Percentiles rank a stretch among this genome's conserved stretches.
phyloP scores from a whole-genome alignment of 2,888 invertebrate genomes.

The Melanchra persicariae region DNA sequence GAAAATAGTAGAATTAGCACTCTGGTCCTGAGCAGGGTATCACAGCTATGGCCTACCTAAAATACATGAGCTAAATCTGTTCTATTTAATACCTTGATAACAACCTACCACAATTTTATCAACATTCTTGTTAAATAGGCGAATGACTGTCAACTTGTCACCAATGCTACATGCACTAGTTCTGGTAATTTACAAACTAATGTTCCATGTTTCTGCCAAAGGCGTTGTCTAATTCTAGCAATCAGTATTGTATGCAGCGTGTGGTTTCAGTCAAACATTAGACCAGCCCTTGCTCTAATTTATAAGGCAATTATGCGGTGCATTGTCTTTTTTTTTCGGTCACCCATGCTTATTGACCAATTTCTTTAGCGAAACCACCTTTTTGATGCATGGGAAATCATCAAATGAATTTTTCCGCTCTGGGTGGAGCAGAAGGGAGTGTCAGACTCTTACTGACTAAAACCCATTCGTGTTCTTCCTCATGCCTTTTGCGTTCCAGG shows the following conservation, averaged over 20 bases:
- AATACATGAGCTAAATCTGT: background rate
- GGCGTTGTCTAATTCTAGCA: conserved; percentile 61
- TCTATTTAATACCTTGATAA: background rate
- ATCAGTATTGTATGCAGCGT: conserved; percentile 20
- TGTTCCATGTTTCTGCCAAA: conserved; percentile 40
- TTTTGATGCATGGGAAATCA: too few species aligned
- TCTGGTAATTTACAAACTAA: conserved; percentile 46
- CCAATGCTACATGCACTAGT: conserved; percentile 45
- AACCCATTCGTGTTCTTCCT: too few species aligned
- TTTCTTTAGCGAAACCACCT: too few species aligned
- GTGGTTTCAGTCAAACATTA: background rate
- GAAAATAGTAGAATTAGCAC: too few species aligned
- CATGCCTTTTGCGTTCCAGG: too few species aligned
- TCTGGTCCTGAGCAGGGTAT: too few species aligned
- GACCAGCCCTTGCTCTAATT: background rate
- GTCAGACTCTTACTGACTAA: too few species aligned
- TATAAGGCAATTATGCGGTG: background rate
- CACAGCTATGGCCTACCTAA: background rate
- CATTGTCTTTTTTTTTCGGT: background rate
- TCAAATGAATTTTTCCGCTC: too few species aligned
- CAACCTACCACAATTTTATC: conserved; percentile 22
- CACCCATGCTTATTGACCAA: background rate
- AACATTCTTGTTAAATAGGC: conserved; percentile 23
- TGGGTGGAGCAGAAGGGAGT: too few species aligned
- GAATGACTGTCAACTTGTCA: conserved; percentile 49